phyloP scores from a whole-genome alignment of 2,888 invertebrate genomes.

The Periphyllus acericola region DNA sequence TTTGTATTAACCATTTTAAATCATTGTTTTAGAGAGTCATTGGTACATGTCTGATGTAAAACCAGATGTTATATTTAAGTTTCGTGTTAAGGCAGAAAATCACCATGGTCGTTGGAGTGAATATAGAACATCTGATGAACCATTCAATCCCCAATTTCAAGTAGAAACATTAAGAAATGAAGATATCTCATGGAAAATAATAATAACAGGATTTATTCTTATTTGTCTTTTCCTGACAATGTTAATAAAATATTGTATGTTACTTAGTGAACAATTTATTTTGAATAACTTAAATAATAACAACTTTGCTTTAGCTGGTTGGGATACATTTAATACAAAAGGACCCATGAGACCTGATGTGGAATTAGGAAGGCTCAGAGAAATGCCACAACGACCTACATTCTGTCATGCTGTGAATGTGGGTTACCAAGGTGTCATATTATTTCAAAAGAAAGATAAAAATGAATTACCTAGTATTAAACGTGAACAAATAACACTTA shows the following conservation, averaged over 20 bases:
- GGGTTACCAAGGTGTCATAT: slow-evolving; percentile 74
- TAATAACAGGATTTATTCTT: slow-evolving; percentile 35
- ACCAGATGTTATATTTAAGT: slow-evolving; percentile 74
- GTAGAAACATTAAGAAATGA: slow-evolving; percentile 55
- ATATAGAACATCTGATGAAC: slow-evolving; percentile 76
- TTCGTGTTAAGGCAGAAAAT: slow-evolving; percentile 83
- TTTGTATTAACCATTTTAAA: slow-evolving; percentile 8
- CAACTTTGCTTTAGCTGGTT: slow-evolving; percentile 14
- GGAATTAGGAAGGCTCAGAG: slow-evolving; percentile 86
- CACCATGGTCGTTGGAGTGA: slow-evolving; percentile 86
- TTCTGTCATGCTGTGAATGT: slow-evolving; percentile 87
- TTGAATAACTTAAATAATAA: background rate
- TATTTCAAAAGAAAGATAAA: slow-evolving; percentile 75
- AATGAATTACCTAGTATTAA: slow-evolving; percentile 86
- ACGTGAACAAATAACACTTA: slow-evolving; percentile 85
- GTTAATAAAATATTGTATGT: slow-evolving; percentile 56
- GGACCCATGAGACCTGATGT: slow-evolving; percentile 46
- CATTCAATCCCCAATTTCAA: slow-evolving; percentile 70
- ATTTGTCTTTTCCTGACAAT: slow-evolving; percentile 42
- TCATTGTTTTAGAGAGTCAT: slow-evolving; percentile 73
- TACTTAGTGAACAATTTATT: background rate
- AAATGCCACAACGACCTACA: slow-evolving; percentile 78
- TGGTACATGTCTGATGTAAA: slow-evolving; percentile 81
- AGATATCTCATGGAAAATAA: slow-evolving; percentile 42
- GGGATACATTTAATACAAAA: slow-evolving; percentile 36